Base-by-base conservation (phyloP, 1,140 invertebrate genomes). In the Drosophila ficusphila region DNA sequence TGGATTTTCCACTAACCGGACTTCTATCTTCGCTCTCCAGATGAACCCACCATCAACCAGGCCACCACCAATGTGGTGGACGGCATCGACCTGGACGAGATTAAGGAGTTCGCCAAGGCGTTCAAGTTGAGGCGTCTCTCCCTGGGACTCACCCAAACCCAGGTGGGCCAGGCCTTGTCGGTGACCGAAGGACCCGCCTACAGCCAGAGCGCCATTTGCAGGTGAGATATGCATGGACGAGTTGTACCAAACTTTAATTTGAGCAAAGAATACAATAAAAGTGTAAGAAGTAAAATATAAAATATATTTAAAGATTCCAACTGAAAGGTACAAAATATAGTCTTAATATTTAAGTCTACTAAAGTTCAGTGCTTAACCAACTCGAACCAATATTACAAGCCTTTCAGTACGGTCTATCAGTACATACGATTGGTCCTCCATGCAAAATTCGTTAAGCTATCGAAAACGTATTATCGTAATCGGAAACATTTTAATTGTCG, bases 151-250 rank as follows among this genome's bases (percentile, higher is more conserved):
- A 99, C 98, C 11, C 98, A 99, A 92, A 99, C 98, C 1, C 98
- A 99, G 93, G 97, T 98, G 25, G 97, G 97, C 4, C 97, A 99
- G 92, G 97, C 98, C 4, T 93, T 99, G 0, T 98, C 97, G 75
- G 96, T 98, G 38, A 98, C 97, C 4, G 98, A 99, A 92, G 98
- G 98, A 46, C 98, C 98, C 18, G 98, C 98, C 19, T 99, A 99
- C 93, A 98, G 97, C 93, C 98, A 99, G 94, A 98, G 97, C 92
- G 98, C 98, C 61, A 99, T 99, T 92, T 99, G 98, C 96, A 98
- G 98, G 98, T 99, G 93, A 91, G 90, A 39, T 79, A 78, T 82
- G 74, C 14, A 78, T 33, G 49, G 73, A 76, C 51, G 8, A 31
- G 33, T 12, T 16, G 0, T 8, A 14, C 2, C 9, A 3, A n/a